Conservation (phyloP, 1,140 invertebrate species). For the Popillia japonica region DNA sequence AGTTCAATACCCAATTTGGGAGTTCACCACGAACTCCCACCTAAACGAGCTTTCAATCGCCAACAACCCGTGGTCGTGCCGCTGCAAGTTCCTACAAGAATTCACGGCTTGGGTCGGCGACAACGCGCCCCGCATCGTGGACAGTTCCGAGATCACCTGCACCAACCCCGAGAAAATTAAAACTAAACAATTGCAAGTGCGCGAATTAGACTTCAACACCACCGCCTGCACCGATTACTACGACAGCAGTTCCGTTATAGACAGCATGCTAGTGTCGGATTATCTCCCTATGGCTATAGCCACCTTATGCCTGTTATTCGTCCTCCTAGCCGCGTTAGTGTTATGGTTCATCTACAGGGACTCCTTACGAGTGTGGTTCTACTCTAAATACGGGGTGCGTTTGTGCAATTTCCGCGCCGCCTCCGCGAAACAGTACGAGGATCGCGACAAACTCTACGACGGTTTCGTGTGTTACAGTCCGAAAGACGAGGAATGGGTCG, state of each 20-base stretch:
- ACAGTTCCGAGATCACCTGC: constrained; percentile 81
- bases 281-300: constrained; percentile 86
- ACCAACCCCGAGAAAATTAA: constrained; percentile 70
- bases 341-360: constrained; percentile 85
- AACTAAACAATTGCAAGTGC: constrained; percentile 73
- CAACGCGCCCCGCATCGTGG: constrained; percentile 80
- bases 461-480: constrained; percentile 93
- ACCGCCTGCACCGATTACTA: constrained; percentile 84
- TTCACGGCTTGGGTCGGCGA: constrained; percentile 84
- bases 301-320: constrained; percentile 76
- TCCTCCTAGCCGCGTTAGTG: constrained; percentile 76
- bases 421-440: constrained; percentile 68
- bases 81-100: constrained; percentile 88
- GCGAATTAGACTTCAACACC: constrained; percentile 81
- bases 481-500: constrained; percentile 90
- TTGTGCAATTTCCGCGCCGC: constrained; percentile 70
- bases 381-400: constrained; percentile 84
- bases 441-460: constrained; percentile 88
- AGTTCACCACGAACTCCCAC: constrained; percentile 74
- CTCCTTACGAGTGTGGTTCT: constrained; percentile 85
- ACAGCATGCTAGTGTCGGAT: constrained; percentile 82
- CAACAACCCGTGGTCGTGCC: constrained; percentile 88
- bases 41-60: constrained; percentile 78
- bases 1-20: constrained; percentile 84
- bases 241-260: constrained; percentile 78